These are phyloP conservation scores for Ecdyonurus torrentis DNA, from an alignment of 2,888 invertebrate species.

Conservation along the genomic window DNA sequence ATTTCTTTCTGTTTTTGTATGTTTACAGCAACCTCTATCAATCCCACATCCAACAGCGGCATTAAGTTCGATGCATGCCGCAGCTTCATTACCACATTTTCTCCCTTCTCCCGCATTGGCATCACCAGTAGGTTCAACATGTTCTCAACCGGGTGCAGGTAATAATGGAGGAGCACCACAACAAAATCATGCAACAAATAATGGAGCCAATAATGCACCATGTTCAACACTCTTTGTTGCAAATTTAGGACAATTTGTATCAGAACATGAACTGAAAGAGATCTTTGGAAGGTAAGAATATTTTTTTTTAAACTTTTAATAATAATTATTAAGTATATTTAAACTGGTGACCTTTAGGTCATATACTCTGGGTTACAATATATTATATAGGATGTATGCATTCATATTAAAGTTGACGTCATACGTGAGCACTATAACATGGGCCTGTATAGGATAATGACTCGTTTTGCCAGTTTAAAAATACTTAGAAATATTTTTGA, in stretches of 20 bases:
- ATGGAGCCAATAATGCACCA: constrained; percentile 49
- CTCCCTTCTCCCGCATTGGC: constrained; percentile 86
- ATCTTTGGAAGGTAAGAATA: constrained; percentile 85
- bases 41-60: constrained; percentile 41
- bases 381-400: too few relatives aligned
- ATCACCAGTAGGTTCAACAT: constrained; percentile 64
- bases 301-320: too few relatives aligned
- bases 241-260: constrained; percentile 93
- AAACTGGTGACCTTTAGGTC: too few relatives aligned
- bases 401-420: too few relatives aligned
- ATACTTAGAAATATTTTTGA: too few relatives aligned
- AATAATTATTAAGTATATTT: too few relatives aligned
- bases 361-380: too few relatives aligned
- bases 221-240: constrained; percentile 98
- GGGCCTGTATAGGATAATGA: too few relatives aligned
- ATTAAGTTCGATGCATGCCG: constrained; percentile 52
- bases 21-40: constrained; percentile 36
- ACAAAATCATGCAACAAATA: constrained; percentile 26
- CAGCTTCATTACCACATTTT: constrained; percentile 55
- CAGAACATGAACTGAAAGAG: constrained; percentile 96
- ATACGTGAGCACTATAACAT: too few relatives aligned
- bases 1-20: constrained; percentile 17
- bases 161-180: constrained; percentile 21
- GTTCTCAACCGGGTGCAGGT: constrained; percentile 46
- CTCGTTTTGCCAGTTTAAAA: too few relatives aligned